These are phyloP conservation scores for Globia sparganii DNA, from an alignment of 2,888 invertebrate species.

Conservation along the genomic window DNA sequence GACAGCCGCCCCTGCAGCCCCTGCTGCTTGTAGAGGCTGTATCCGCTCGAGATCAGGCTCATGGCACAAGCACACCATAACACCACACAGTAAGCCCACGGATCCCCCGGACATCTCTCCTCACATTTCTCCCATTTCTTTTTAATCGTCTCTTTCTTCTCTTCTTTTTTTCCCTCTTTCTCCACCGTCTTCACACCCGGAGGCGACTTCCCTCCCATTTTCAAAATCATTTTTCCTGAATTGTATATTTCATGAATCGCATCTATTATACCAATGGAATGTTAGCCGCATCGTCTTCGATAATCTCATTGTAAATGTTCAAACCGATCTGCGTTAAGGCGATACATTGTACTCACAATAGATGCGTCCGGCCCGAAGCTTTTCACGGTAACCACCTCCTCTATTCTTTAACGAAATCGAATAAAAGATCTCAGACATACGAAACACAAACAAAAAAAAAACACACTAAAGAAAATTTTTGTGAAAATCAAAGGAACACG, in stretches of 20 bases:
- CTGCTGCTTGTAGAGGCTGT: conserved; percentile 90
- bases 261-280: conserved; percentile 54
- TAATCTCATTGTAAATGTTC: conserved; percentile 61
- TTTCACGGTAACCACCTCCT: conserved; percentile 69
- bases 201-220: conserved; percentile 84
- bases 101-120: conserved; percentile 82
- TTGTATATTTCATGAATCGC: conserved; percentile 72
- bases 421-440: conserved; percentile 56
- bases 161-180: conserved; percentile 74
- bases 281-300: conserved; percentile 65
- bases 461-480: conserved; percentile 33
- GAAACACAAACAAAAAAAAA: conserved; percentile 66
- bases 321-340: conserved; percentile 64
- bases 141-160: conserved; percentile 75
- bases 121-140: conserved; percentile 84
- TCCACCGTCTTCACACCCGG: conserved; percentile 78
- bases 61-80: conserved; percentile 92
- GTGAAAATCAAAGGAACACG: conserved; percentile 43
- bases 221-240: conserved; percentile 82
- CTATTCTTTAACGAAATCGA: conserved; percentile 63
- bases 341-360: conserved; percentile 75
- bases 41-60: conserved; percentile 91
- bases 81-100: conserved; percentile 88
- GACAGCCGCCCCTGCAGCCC: conserved; percentile 88
- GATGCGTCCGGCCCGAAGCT: conserved; percentile 68